phyloP scores from a whole-genome alignment of 1,140 invertebrate species.

The Hylaeus anthracinus region DNA sequence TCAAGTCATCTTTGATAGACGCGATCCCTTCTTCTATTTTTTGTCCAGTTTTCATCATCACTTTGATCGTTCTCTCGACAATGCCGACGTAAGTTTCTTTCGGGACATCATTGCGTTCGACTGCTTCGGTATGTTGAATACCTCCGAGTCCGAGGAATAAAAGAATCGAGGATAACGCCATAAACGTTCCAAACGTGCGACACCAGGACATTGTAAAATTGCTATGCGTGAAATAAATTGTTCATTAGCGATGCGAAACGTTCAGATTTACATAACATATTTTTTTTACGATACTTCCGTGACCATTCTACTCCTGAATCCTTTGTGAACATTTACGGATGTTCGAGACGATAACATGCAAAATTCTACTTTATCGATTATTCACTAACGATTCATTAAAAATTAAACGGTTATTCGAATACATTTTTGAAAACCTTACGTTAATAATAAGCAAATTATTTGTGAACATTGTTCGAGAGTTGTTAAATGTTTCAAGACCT shows the following conservation, averaged over 20 bases:
- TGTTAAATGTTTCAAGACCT: too few species aligned
- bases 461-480: too few species aligned
- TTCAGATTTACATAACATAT: neutral
- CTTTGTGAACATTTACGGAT: too few species aligned
- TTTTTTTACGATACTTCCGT: neutral
- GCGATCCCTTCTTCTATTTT: neutral
- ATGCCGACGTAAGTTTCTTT: slow-evolving; percentile 3
- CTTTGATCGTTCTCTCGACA: neutral
- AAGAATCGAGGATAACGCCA: neutral
- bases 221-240: neutral
- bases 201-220: neutral
- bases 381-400: too few species aligned
- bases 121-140: neutral
- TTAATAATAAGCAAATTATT: too few species aligned
- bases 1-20: neutral
- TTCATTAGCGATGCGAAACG: neutral
- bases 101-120: too few species aligned
- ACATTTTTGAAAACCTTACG: too few species aligned
- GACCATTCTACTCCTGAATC: too few species aligned
- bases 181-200: neutral
- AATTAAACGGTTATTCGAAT: too few species aligned
- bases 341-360: too few species aligned
- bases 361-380: too few species aligned
- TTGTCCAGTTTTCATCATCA: neutral
- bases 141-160: neutral